Percentiles rank a stretch among this genome's conserved stretches.
Evolutionary conservation across 2,888 invertebrate genomes (phyloP).

Genomic region (Papilio demoleus): DNA sequence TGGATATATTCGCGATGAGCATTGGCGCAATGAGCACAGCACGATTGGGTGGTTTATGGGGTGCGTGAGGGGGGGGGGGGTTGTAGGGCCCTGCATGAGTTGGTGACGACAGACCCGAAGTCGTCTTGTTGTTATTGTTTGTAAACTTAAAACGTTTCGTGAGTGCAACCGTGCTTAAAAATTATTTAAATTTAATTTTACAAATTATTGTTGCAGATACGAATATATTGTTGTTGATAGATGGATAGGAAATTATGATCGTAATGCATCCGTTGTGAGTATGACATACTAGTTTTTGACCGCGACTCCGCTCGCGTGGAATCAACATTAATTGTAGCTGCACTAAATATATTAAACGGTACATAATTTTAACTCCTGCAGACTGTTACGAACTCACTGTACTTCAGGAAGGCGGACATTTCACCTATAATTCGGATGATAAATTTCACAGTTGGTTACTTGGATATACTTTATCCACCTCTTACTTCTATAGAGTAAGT

Average conservation of each 20-base stretch:
- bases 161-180: too few species aligned
- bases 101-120: too few species aligned
- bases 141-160: too few species aligned
- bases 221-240: slow-evolving; percentile 51
- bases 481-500: slow-evolving; percentile 65
- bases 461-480: slow-evolving; percentile 53
- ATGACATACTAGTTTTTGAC: neutral
- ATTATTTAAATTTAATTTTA: too few species aligned
- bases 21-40: too few species aligned
- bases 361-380: slow-evolving; percentile 44
- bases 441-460: slow-evolving; percentile 28
- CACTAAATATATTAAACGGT: too few species aligned
- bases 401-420: slow-evolving; percentile 61
- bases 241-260: slow-evolving; percentile 60
- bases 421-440: slow-evolving; percentile 55
- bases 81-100: too few species aligned
- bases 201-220: slow-evolving; percentile 47
- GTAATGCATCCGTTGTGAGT: slow-evolving; percentile 49
- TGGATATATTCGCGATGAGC: too few species aligned
- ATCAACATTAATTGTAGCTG: neutral
- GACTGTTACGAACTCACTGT: slow-evolving; percentile 56
- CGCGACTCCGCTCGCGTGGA: neutral
- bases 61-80: too few species aligned
- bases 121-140: too few species aligned
- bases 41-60: too few species aligned